Base-by-base conservation (phyloP, 2,888 invertebrate species). In the Drosophila nr. fundita region DNA sequence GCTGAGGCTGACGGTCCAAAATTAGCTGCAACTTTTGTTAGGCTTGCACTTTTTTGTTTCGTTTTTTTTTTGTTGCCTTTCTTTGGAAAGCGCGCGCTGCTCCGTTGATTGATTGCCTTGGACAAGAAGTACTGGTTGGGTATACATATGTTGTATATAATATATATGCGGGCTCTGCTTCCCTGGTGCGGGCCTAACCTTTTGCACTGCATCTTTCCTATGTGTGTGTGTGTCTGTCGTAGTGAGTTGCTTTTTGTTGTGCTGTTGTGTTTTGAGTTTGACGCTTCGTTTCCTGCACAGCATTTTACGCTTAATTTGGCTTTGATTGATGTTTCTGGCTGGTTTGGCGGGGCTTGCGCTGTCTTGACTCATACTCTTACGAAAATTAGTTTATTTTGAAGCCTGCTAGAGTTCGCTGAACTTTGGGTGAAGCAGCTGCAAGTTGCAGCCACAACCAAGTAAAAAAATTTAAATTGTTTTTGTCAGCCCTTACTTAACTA, bases 221-320 rank as follows among this genome's bases (percentile, higher is more conserved):
- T 49, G 11, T 61, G 8, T 40, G 27, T 59, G 45, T 59, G 36
- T 52, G 45, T 45, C 42, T 30, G 38, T 68, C 57, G 27, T 54
- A n/a, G 52, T 65, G 52, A 68, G 68, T 55, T 50, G 45, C 24
- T 45, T 45, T 24, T 45, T 24, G 45, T 64, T 65, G 57, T 60
- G 54, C 38, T 58, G 45, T 76, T 58, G 45, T 76, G 53, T 62
- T 61, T 81, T 80, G 70, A 63, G 68, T 83, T 83, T 79, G 85
- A 82, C 82, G 85, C 79, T 76, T 74, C 71, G 71, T 69, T 84
- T 82, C 74, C 80, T 80, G 70, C 80, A 70, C 80, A 79, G 61
- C 68, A 68, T 75, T 85, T 87, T 89, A 89, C 88, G 88, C 89
- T 85, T 87, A 87, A 87, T 87, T 87, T 87, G 87, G 79, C 88